These are phyloP conservation scores for Trematomus loennbergii DNA, from an alignment of 2,113 vertebrate genomes.

Conservation along the genomic window DNA sequence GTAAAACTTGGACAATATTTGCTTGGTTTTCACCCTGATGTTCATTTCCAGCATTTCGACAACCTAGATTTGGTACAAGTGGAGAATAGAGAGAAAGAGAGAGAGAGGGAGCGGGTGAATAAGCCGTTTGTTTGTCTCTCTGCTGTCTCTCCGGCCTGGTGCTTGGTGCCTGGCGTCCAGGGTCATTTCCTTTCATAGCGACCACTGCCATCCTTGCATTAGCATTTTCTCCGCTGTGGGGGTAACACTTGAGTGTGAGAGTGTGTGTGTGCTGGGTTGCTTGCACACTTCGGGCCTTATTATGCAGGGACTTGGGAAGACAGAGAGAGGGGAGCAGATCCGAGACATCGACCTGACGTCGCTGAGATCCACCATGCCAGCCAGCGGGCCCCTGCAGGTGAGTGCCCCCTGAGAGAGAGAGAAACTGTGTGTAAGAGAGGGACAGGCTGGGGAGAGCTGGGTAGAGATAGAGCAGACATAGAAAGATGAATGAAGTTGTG, in stretches of 20 bases:
- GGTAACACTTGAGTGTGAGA: constrained; percentile 20
- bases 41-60: constrained; percentile 9
- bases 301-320: constrained; percentile 80
- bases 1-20: constrained; percentile 28
- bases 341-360: constrained; percentile 80
- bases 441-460: not conserved
- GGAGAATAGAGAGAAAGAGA: constrained; percentile 21
- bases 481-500: not conserved
- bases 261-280: constrained; percentile 19
- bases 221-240: constrained; percentile 55
- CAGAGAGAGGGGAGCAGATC: constrained; percentile 74
- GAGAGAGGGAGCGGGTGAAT: constrained; percentile 62
- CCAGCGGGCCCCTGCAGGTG: constrained; percentile 76
- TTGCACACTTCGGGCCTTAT: constrained; percentile 24
- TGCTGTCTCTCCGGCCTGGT: constrained; percentile 56
- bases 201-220: constrained; percentile 59
- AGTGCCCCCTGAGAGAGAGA: constrained; percentile 42
- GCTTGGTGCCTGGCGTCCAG: constrained; percentile 66
- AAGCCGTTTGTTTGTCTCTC: constrained; percentile 65
- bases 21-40: constrained; percentile 4
- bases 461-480: not conserved
- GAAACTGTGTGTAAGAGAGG: not conserved
- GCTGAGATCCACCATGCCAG: constrained; percentile 81
- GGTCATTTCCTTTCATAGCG: constrained; percentile 59
- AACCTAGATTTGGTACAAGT: constrained; percentile 7